These are phyloP conservation scores for Anabacerthia variegaticeps DNA, from an alignment of 2,797 vertebrate genomes.

Conservation along the genomic window DNA sequence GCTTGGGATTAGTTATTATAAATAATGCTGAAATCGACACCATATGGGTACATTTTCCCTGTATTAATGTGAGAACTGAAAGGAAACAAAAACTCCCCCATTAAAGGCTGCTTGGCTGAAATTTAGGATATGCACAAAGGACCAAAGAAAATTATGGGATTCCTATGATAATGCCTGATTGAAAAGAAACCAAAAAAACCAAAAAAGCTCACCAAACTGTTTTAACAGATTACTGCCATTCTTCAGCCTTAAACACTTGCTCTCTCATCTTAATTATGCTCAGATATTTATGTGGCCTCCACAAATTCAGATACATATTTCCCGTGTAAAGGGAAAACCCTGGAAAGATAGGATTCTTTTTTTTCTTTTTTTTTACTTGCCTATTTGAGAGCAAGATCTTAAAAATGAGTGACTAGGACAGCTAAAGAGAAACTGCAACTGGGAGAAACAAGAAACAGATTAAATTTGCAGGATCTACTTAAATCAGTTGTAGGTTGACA, in stretches of 20 bases:
- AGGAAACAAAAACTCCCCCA: neutral
- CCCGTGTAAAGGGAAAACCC: neutral
- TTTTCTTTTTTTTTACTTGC: neutral
- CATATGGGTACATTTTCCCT: neutral
- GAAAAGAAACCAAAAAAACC: neutral
- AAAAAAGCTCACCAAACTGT: neutral
- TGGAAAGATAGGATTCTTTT: neutral
- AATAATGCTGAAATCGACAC: neutral
- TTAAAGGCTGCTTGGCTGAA: neutral
- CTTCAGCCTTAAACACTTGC: neutral
- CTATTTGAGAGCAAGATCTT: neutral
- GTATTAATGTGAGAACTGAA: neutral
- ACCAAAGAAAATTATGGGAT: neutral
- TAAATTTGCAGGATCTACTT: neutral
- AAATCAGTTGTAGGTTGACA: neutral
- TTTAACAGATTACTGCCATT: neutral
- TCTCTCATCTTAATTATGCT: neutral
- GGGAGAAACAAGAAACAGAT: neutral
- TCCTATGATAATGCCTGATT: neutral
- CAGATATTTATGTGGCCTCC: neutral
- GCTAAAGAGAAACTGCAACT: neutral
- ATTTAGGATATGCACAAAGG: neutral
- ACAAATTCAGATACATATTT: neutral
- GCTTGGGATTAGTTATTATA: neutral
- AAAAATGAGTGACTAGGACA: neutral